Evolutionary conservation across 2,888 invertebrate genomes (phyloP), one percentile per base, ranked within the genome.

Genomic region (Pimpla rufipes): DNA sequence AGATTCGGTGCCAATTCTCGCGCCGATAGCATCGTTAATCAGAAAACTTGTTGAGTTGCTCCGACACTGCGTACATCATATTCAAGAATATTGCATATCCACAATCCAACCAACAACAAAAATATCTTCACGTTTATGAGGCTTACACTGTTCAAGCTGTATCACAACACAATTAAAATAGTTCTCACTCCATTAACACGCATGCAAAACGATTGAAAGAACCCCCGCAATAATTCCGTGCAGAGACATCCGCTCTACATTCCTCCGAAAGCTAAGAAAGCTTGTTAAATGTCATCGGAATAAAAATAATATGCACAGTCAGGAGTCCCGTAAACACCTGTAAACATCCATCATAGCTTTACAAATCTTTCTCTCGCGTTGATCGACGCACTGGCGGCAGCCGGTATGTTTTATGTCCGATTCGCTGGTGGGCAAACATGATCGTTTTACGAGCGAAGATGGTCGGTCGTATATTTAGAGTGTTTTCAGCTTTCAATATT

Each of bases 401-500:
- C 62, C 21, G 37, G 40, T 52, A n/a, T 78, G 52, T 52, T 78
- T 78, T 64, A 62, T 62, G 50, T 52, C 52, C 62, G 40, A 70
- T 78, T 42, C 18, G 52, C 29, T 67, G 37, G 42, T 55, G 52
- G 47, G 71, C 52, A 64, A 71, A 71, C 52, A 64, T 42, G 6
- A 64, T 52, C 42, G 71, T 64, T 64, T 74, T 21, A 47, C 62
- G 18, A 42, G 47, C 11, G 8, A 21, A 47, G 16, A 21, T 59
- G 47, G 45, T 66, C 18, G 29, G 29, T 45, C 42, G 68, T 81
- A 83, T 79, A 76, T 83, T 71, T 83, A 71, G 79, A 79, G 71
- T 50, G 57, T 79, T 76, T 67, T 21, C 52, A 45, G 79, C 62
- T 62, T 79, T 50, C 64, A 79, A 70, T 82, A 70, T 79, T 71